Evolutionary conservation across 1,140 invertebrate genomes (phyloP).

Genomic region (Littorina saxatilis): DNA sequence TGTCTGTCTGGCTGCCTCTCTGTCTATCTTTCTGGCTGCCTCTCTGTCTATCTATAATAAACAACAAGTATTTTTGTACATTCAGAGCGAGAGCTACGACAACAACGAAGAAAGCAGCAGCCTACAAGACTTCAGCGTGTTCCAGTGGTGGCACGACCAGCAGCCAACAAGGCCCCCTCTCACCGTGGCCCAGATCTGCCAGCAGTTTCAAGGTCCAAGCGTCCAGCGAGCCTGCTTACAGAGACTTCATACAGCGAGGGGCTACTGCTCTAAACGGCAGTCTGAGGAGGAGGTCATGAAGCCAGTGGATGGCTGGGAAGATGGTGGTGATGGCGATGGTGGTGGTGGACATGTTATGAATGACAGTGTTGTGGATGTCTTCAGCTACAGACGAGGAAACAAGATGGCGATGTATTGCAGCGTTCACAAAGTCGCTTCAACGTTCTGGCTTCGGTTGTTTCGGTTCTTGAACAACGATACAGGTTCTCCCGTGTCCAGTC

Average conservation of each 20-base stretch:
- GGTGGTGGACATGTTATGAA: background rate
- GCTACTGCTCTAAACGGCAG: slow-evolving; percentile 13
- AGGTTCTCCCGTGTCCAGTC: background rate
- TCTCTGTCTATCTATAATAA: too few relatives aligned
- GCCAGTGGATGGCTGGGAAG: background rate
- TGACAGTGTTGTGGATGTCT: slow-evolving; percentile 6
- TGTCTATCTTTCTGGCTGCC: too few relatives aligned
- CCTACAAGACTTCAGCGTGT: background rate
- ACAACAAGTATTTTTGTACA: too few relatives aligned
- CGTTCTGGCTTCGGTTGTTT: slow-evolving; percentile 42
- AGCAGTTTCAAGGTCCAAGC: background rate
- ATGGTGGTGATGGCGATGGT: background rate
- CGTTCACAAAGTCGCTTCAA: slow-evolving; percentile 42
- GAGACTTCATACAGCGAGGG: background rate
- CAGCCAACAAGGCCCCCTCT: background rate
- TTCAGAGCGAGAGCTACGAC: background rate
- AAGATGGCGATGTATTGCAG: slow-evolving; percentile 33
- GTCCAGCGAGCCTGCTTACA: background rate
- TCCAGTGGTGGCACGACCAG: background rate
- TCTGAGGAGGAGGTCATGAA: background rate
- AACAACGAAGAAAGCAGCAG: background rate
- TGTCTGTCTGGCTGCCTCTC: too few relatives aligned
- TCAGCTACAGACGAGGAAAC: background rate
- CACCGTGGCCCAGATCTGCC: background rate
- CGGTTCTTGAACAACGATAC: slow-evolving; percentile 42